These are phyloP conservation scores for Teinopalpus imperialis DNA, from an alignment of 2,888 invertebrate genomes.

Conservation along the genomic window DNA sequence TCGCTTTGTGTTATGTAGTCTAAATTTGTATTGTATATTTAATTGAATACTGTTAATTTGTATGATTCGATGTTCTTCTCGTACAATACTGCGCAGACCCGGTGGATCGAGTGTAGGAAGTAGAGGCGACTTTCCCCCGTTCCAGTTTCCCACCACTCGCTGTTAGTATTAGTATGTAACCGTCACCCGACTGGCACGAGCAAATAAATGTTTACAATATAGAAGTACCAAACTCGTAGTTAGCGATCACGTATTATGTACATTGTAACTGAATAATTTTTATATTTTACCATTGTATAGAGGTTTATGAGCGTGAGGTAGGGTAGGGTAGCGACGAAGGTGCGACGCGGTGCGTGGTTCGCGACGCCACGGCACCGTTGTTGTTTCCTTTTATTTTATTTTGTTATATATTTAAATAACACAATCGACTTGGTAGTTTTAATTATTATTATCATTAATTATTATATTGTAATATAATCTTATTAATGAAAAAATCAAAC, in stretches of 20 bases:
- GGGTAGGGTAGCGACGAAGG: constrained; percentile 68
- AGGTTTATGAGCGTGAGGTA: constrained; percentile 68
- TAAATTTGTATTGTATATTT: constrained; percentile 10
- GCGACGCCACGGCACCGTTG: constrained; percentile 61
- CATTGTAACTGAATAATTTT: constrained; percentile 77
- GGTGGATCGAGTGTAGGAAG: constrained; percentile 49
- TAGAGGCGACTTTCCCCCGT: constrained; percentile 48
- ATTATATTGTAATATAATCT: constrained; percentile 82
- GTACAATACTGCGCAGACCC: constrained; percentile 30
- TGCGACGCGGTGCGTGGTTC: constrained; percentile 52
- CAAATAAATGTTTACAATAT: constrained; percentile 64
- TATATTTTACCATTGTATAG: constrained; percentile 82
- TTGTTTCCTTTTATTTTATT: constrained; percentile 69
- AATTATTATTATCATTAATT: constrained; percentile 81
- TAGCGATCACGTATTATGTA: constrained; percentile 80
- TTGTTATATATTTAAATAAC: constrained; percentile 82
- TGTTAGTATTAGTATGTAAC: constrained; percentile 66
- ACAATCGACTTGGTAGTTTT: constrained; percentile 80
- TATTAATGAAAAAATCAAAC: constrained; percentile 81
- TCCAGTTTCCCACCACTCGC: constrained; percentile 66
- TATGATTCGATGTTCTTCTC: constrained; percentile 20
- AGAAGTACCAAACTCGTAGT: constrained; percentile 81
- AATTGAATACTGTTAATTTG: constrained; percentile 5
- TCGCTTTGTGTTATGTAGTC: constrained; percentile 26
- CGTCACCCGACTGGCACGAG: constrained; percentile 43